Percentiles rank a stretch among this genome's conserved stretches.
These are phyloP conservation scores for Naja naja DNA, from an alignment of 2,113 vertebrate species.

Conservation along the genomic window DNA sequence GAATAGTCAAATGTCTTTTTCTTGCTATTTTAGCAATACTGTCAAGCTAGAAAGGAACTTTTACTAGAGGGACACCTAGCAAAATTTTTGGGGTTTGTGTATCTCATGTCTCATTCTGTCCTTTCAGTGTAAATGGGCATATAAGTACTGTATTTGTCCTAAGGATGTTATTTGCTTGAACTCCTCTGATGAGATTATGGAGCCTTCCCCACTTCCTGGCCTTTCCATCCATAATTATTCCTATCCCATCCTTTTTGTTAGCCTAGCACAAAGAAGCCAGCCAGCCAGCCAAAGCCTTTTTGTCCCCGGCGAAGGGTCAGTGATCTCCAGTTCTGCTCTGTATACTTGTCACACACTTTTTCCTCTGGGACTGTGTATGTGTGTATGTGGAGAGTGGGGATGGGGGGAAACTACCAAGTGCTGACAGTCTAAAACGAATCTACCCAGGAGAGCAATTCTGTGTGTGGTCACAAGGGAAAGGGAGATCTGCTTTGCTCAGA, in stretches of 20 bases:
- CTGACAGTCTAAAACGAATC: constrained; percentile 25
- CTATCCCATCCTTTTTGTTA: constrained; percentile 14
- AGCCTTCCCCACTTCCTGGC: not conserved
- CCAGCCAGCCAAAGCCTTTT: constrained; percentile 14
- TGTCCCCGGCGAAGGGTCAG: not conserved
- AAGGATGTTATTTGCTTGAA: not conserved
- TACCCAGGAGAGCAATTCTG: not conserved
- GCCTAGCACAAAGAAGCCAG: constrained; percentile 4
- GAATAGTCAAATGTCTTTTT: not conserved
- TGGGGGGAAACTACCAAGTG: not conserved
- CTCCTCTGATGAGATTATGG: not conserved
- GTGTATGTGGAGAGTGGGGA: not conserved
- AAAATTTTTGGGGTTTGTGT: not conserved
- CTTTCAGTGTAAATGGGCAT: not conserved
- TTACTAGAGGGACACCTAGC: not conserved
- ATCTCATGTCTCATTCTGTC: not conserved
- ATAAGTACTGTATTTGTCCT: not conserved
- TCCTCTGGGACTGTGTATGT: not conserved
- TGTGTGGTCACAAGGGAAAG: not conserved
- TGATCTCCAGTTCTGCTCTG: constrained; percentile 13
- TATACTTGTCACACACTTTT: not conserved
- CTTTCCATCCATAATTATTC: not conserved
- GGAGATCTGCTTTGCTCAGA: not conserved
- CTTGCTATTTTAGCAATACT: not conserved
- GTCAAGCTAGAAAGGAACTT: not conserved